Evolutionary conservation across 1,140 invertebrate genomes (phyloP).

Genomic region (Caenorhabditis tropicalis): DNA sequence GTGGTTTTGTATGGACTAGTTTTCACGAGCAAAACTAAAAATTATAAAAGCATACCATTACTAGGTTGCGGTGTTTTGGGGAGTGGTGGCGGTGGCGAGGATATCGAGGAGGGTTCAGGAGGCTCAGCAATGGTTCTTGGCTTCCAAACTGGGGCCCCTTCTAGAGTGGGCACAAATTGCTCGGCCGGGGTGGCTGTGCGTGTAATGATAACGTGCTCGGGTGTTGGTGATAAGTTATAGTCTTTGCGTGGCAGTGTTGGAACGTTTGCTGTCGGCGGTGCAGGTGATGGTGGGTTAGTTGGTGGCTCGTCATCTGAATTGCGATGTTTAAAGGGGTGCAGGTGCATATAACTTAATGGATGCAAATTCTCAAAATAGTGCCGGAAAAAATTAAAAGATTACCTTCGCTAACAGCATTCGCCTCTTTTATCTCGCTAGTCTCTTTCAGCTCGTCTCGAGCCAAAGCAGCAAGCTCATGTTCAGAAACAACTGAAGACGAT

Average conservation of each 20-base stretch:
- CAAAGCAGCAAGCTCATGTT: background rate
- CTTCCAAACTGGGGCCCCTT: background rate
- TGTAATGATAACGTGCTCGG: background rate
- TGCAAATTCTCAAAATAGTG: too few relatives aligned
- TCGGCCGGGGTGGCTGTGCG: background rate
- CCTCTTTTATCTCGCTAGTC: constrained; percentile 5
- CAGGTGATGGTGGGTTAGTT: constrained; percentile 20
- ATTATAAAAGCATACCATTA: constrained; percentile 18
- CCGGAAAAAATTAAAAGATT: background rate
- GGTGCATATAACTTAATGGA: background rate
- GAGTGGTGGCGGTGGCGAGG: constrained; percentile 22
- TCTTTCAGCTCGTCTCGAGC: constrained; percentile 34
- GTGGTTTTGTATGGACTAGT: background rate
- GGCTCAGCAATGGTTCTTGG: background rate
- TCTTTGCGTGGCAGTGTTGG: constrained; percentile 41
- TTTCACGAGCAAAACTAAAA: background rate
- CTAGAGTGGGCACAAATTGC: background rate
- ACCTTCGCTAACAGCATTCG: constrained; percentile 15
- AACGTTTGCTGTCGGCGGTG: background rate
- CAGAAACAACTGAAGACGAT: background rate
- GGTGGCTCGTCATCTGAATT: constrained; percentile 40
- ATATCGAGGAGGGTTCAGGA: background rate
- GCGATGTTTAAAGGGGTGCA: too few relatives aligned
- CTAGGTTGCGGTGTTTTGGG: constrained; percentile 25
- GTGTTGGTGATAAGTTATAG: background rate